These are phyloP conservation scores for Ceratosolen solmsi DNA, from an alignment of 1,140 invertebrate species.

Conservation along the genomic window DNA sequence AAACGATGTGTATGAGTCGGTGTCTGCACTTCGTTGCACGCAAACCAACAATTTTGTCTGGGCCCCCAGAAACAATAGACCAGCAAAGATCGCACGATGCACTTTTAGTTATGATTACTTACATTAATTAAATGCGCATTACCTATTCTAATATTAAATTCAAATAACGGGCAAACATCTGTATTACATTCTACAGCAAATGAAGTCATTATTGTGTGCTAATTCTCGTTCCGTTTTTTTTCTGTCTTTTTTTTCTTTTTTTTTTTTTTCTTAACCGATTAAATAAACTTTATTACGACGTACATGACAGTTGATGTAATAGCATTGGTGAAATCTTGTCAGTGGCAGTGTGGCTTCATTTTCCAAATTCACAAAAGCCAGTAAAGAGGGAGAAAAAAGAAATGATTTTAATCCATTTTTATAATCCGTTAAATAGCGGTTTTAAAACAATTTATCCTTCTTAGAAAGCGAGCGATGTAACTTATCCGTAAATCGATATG, in stretches of 20 bases:
- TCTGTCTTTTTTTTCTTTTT: background rate
- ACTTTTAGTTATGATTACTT: background rate
- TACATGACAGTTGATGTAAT: background rate
- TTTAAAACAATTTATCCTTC: background rate
- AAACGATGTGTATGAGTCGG: conserved; percentile 62
- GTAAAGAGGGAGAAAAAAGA: background rate
- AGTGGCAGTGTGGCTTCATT: background rate
- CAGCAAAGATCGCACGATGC: background rate
- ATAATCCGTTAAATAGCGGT: background rate
- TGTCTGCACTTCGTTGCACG: conserved; percentile 41
- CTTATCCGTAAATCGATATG: conserved; percentile 17
- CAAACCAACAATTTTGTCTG: background rate
- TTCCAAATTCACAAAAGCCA: background rate
- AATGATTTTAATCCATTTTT: background rate
- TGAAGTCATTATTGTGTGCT: too few species aligned
- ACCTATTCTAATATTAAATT: background rate
- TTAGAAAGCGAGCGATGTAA: background rate
- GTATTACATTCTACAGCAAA: too few species aligned
- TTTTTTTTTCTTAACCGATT: background rate
- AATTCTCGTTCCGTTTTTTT: background rate
- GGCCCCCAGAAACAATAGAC: background rate
- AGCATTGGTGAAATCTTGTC: background rate
- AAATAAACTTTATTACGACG: background rate
- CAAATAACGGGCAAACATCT: background rate
- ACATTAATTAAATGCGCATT: background rate